These are phyloP conservation scores for Cydia amplana DNA, from an alignment of 1,140 invertebrate genomes.

Conservation along the genomic window DNA sequence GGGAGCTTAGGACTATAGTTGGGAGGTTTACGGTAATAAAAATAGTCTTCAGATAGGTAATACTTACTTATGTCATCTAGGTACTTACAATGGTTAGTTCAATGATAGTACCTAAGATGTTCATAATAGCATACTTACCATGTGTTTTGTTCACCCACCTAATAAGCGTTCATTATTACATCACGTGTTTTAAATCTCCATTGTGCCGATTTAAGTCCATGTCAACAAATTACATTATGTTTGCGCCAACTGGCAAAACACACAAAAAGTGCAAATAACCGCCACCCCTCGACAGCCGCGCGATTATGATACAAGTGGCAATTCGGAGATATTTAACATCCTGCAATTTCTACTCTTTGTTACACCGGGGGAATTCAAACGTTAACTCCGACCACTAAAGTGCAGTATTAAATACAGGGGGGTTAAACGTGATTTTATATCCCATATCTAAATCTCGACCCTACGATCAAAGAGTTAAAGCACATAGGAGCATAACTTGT, in stretches of 20 bases:
- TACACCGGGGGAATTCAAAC: not conserved
- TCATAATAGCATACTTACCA: no score
- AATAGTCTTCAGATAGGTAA: no score
- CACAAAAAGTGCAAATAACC: conserved; percentile 62
- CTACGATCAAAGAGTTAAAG: not conserved
- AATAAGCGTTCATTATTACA: not conserved
- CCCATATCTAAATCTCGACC: not conserved
- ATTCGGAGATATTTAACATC: conserved; percentile 53
- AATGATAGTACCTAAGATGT: no score
- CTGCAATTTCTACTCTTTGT: conserved; percentile 36
- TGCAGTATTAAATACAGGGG: not conserved
- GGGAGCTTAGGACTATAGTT: no score
- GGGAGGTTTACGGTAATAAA: no score
- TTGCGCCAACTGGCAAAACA: conserved; percentile 60
- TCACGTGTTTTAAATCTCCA: not conserved
- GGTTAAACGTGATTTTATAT: not conserved
- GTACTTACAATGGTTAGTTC: no score
- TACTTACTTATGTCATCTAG: no score
- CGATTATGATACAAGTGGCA: conserved; percentile 65
- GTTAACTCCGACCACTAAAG: not conserved
- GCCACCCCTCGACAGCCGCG: conserved; percentile 46
- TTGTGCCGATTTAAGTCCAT: conserved; percentile 36
- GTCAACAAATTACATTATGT: conserved; percentile 58
- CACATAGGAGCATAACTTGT: not conserved
- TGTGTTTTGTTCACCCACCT: no score